A percentile compares a stretch with the other conserved stretches of the same genome.
These are phyloP conservation scores for Steinernema feltiae DNA, from an alignment of 1,140 invertebrate species.

Conservation along the genomic window DNA sequence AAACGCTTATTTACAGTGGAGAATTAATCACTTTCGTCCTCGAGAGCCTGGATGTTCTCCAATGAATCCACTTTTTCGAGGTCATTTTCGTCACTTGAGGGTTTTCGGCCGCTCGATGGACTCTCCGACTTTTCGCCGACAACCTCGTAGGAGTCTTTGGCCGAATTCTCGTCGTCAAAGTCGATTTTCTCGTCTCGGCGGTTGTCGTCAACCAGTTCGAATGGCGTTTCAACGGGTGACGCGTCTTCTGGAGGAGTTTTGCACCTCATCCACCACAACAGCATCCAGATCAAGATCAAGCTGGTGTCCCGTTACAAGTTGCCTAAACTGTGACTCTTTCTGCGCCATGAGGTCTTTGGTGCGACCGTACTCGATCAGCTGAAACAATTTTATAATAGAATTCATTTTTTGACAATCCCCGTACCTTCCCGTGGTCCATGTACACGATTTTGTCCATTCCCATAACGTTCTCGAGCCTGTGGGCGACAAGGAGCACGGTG, in stretches of 20 bases:
- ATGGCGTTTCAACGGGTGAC: not conserved
- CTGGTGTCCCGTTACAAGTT: not conserved
- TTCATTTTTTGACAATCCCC: not conserved
- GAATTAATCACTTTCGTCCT: no score
- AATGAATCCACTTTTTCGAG: not conserved
- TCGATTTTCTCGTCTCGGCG: slow-evolving; percentile 3
- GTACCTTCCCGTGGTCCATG: slow-evolving; percentile 26
- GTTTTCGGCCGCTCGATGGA: not conserved
- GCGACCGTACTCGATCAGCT: not conserved
- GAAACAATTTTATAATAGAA: not conserved
- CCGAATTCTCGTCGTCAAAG: not conserved
- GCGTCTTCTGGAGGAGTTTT: not conserved
- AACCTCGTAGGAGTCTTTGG: not conserved
- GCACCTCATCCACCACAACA: not conserved
- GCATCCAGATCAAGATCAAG: not conserved
- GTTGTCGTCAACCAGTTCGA: not conserved
- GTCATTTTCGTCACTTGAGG: not conserved
- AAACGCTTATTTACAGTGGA: no score
- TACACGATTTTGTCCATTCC: slow-evolving; percentile 60
- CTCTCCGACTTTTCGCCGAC: slow-evolving; percentile 11
- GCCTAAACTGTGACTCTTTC: not conserved
- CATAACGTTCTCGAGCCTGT: slow-evolving; percentile 78
- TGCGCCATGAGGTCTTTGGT: not conserved
- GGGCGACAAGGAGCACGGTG: slow-evolving; percentile 86
- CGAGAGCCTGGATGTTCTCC: not conserved